Conservation (phyloP, 2,113 vertebrate species). For the Callipepla squamata region DNA sequence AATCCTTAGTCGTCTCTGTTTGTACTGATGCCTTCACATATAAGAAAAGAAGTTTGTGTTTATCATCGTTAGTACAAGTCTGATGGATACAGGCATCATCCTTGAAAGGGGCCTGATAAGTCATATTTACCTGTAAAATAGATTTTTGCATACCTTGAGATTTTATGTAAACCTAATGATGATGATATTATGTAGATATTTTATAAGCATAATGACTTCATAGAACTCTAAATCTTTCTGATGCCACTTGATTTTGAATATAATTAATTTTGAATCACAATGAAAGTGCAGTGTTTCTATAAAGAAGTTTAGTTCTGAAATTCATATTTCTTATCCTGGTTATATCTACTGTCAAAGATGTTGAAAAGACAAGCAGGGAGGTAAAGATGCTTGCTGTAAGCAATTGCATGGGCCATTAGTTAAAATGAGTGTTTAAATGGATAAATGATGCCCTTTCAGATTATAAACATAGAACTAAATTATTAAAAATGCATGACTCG, state of each 20-base stretch:
- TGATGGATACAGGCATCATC: neutral
- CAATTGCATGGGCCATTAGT: slow-evolving; percentile 41
- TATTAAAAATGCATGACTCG: neutral
- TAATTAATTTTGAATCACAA: neutral
- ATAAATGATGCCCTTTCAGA: slow-evolving; percentile 5
- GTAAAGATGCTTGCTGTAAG: slow-evolving; percentile 49
- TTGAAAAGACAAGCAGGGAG: slow-evolving; percentile 4
- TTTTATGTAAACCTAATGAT: neutral
- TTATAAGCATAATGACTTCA: neutral
- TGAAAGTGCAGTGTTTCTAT: neutral
- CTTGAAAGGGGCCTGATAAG: neutral
- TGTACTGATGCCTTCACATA: neutral
- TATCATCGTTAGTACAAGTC: neutral
- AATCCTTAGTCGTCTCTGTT: neutral
- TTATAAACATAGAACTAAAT: slow-evolving; percentile 18
- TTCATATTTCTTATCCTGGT: neutral
- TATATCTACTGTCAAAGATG: neutral
- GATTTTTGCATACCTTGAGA: neutral
- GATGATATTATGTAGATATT: neutral
- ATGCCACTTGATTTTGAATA: neutral
- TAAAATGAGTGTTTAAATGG: slow-evolving; percentile 48
- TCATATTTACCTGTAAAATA: neutral
- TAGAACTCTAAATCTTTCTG: neutral
- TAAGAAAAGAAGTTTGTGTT: neutral
- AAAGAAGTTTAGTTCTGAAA: neutral